phyloP scores from a whole-genome alignment of 2,888 invertebrate genomes.

The Lasioglossum vierecki region DNA sequence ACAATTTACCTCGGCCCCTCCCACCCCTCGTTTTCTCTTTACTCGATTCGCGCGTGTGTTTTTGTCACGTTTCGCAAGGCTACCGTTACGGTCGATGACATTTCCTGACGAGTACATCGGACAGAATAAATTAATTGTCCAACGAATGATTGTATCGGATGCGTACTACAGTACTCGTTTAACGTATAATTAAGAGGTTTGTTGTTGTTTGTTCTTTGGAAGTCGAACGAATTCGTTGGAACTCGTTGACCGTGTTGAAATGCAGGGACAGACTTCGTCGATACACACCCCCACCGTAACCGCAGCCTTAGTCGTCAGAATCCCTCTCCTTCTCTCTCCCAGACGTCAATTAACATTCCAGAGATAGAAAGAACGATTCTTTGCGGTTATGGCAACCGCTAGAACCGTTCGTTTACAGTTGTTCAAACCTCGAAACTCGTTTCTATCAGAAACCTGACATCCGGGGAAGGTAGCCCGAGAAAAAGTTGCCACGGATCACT shows the following conservation, averaged over 20 bases:
- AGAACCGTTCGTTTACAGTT: neutral
- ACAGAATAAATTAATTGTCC: neutral
- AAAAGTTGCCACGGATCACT: neutral
- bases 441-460: neutral
- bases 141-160: neutral
- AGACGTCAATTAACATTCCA: neutral
- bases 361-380: neutral
- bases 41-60: neutral
- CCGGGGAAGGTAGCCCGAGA: neutral
- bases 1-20: neutral
- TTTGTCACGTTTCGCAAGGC: neutral
- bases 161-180: neutral
- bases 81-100: neutral
- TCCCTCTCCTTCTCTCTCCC: neutral
- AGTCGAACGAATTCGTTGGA: too few relatives aligned
- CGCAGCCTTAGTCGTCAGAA: neutral
- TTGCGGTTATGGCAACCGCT: neutral
- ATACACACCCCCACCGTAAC: neutral
- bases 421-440: neutral
- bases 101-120: neutral
- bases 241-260: too few relatives aligned
- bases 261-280: too few relatives aligned
- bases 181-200: neutral
- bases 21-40: neutral
- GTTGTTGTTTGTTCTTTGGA: too few relatives aligned